Base-by-base conservation (phyloP, 2,797 vertebrate genomes). In the Clarias fuscus region DNA sequence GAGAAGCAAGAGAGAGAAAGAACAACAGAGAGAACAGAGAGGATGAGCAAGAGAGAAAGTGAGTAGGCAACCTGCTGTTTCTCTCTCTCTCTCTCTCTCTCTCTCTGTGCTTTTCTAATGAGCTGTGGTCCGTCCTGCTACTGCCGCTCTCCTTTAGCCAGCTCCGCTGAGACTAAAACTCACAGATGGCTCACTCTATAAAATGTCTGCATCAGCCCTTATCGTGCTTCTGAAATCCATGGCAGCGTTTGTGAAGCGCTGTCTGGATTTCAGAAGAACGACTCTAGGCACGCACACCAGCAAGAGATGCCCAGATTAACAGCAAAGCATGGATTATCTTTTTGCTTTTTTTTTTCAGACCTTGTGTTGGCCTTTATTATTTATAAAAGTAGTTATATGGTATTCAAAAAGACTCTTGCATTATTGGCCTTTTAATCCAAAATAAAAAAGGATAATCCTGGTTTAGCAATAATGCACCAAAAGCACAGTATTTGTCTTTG, bases 31-130 rank as follows among this genome's bases (percentile, higher is more conserved):
- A 73, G 22, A 70, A 10, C 37, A 79, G 15, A 22, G 68, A 75
- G 18, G 24, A 64, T 73, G 58, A 77, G 72, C 6, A 4, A 64
- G 83, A 59, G 58, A 61, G 70, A 67, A 71, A 80, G 82, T 17
- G 70, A 80, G 72, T 20, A 37, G 56, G 67, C 6, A 27, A 73
- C 72, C 65, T 82, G 83, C 83, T 70, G 65, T 77, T 64, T 82
- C 82, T 89, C 65, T 86, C 84, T 83, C 83, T 89, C 65, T 87
- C 85, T 77, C 48, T 82, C 82, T 89, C 65, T 86, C 84, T 83
- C 83, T 89, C 65, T 87, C 85, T 77, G 71, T 77, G 70, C 72
- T 73, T 89, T 85, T 84, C 58, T 91, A 89, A 91, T 91, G 90
- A 91, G 90, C 82, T 88, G 83, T 80, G 85, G 82, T 86, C 86